Conservation (phyloP, 2,797 vertebrate genomes). For the Pipistrellus nathusii region DNA sequence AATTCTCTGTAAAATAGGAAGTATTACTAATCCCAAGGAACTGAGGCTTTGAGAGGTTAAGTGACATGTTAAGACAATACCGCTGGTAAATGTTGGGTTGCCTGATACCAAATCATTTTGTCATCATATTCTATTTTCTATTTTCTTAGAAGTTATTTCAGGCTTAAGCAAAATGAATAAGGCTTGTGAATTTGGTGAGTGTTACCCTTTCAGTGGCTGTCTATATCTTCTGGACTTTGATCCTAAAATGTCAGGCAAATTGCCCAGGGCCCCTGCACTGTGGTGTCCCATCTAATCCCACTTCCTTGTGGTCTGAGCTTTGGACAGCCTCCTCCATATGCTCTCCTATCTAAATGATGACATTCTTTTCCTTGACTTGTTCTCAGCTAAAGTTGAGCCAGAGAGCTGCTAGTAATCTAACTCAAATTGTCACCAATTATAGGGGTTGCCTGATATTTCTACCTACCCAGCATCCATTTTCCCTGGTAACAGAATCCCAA, state of each 20-base stretch:
- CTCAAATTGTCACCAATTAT: background rate
- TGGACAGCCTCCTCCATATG: background rate
- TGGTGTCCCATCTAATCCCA: background rate
- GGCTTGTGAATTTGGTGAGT: background rate
- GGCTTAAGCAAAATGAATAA: background rate
- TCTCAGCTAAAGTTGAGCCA: background rate
- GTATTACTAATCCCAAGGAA: background rate
- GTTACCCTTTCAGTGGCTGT: background rate
- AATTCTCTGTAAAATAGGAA: background rate
- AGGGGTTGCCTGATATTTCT: background rate
- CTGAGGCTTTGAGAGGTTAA: background rate
- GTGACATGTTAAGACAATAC: background rate
- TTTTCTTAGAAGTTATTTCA: constrained; percentile 11
- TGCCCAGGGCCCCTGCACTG: background rate
- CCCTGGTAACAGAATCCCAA: background rate
- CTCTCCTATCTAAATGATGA: background rate
- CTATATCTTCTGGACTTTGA: background rate
- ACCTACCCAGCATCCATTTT: background rate
- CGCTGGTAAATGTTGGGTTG: background rate
- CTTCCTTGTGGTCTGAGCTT: background rate
- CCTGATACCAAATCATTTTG: background rate
- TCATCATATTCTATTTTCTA: background rate
- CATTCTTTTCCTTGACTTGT: background rate
- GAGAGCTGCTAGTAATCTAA: background rate
- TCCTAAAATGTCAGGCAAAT: background rate